Conservation (phyloP, 2,797 vertebrate genomes). For the Macrochelys suwanniensis region DNA sequence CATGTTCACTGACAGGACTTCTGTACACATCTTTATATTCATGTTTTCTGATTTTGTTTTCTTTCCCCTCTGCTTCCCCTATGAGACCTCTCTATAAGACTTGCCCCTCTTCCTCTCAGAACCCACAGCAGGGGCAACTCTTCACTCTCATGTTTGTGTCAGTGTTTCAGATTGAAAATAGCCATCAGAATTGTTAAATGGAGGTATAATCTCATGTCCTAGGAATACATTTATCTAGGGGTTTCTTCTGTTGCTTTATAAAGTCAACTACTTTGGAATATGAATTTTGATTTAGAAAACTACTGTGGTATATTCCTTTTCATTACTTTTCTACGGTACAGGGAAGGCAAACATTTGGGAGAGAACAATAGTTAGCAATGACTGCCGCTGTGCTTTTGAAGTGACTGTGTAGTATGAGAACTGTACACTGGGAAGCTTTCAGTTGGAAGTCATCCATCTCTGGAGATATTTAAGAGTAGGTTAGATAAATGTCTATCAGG, state of each 20-base stretch:
- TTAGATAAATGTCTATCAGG: too few species aligned
- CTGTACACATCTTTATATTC: conserved; percentile 16
- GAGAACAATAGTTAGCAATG: background rate
- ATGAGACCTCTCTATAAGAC: background rate
- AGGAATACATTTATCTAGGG: background rate
- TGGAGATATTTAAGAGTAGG: too few species aligned
- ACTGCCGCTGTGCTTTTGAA: background rate
- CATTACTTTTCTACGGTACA: background rate
- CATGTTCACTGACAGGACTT: background rate
- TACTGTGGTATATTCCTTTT: background rate
- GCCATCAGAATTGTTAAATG: background rate
- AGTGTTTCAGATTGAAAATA: background rate
- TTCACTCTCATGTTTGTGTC: background rate
- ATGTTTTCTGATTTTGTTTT: background rate
- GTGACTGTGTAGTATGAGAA: background rate
- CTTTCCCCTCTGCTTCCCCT: background rate
- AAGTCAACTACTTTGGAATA: background rate
- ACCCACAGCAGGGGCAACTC: background rate
- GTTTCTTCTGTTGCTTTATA: background rate
- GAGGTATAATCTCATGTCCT: background rate
- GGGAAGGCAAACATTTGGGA: background rate
- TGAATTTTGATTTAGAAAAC: background rate
- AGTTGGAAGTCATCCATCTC: background rate
- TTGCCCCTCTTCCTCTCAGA: background rate
- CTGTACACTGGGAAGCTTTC: background rate